Conservation (phyloP, 2,113 vertebrate species). For the Elanus axillaris region DNA sequence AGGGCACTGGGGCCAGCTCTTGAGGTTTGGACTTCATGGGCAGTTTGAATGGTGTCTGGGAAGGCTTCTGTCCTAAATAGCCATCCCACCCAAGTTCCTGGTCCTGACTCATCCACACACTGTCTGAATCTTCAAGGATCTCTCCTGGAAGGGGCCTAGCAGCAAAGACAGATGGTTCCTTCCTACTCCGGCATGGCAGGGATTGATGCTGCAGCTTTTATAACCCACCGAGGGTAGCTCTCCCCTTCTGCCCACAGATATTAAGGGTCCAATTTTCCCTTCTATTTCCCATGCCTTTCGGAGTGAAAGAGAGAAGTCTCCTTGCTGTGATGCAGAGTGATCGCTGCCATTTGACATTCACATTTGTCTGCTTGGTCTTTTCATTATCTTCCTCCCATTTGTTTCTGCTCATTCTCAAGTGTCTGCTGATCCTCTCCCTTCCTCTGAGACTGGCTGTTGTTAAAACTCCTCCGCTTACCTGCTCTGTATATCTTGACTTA, state of each 20-base stretch:
- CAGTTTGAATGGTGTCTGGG: background rate
- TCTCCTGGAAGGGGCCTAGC: background rate
- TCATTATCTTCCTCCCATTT: slow-evolving; percentile 60
- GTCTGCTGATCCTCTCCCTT: slow-evolving; percentile 36
- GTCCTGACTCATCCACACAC: background rate
- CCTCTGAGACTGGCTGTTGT: slow-evolving; percentile 38
- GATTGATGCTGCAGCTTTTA: background rate
- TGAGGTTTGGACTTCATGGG: background rate
- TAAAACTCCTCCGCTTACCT: slow-evolving; percentile 52
- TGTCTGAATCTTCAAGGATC: background rate
- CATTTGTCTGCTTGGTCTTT: slow-evolving; percentile 46
- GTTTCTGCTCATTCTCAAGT: slow-evolving; percentile 35
- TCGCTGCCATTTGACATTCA: slow-evolving; percentile 54
- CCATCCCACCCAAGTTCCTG: background rate
- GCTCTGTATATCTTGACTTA: slow-evolving; percentile 50
- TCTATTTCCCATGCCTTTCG: slow-evolving; percentile 2
- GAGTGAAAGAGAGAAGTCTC: slow-evolving; percentile 28
- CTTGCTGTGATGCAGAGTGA: slow-evolving; percentile 55
- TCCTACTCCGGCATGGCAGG: background rate
- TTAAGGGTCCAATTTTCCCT: slow-evolving; percentile 41
- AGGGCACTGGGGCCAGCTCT: background rate
- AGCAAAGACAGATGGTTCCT: background rate
- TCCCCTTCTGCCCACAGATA: background rate
- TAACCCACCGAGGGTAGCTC: background rate
- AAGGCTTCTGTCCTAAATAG: background rate